These are phyloP conservation scores for Desoria tigrina DNA, from an alignment of 2,888 invertebrate genomes.

Conservation along the genomic window DNA sequence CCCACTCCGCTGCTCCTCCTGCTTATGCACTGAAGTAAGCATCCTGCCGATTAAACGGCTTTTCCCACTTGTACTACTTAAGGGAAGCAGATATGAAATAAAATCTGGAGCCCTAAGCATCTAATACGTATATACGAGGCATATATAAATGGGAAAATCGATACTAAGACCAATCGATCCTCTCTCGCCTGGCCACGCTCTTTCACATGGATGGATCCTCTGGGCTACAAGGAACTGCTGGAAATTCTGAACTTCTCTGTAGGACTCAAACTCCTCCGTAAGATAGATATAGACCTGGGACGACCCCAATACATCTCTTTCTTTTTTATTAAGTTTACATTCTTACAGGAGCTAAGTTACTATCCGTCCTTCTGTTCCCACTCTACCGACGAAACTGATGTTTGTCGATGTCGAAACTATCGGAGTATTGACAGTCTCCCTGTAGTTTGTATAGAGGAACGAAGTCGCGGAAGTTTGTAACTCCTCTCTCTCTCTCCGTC, in stretches of 20 bases:
- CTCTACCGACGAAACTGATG: background rate
- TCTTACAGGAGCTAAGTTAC: no score
- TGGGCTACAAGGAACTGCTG: background rate
- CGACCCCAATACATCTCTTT: constrained; percentile 2
- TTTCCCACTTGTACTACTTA: constrained; percentile 11
- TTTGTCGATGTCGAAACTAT: background rate
- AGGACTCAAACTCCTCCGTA: no score
- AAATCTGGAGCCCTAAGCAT: constrained; percentile 4
- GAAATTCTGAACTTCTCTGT: background rate
- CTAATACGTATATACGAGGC: no score
- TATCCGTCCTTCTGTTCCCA: no score
- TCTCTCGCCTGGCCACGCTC: constrained; percentile 12
- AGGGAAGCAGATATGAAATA: constrained; percentile 11
- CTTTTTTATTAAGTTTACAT: constrained; percentile 15
- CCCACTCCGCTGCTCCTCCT: no score
- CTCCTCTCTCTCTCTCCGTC: background rate
- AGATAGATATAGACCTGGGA: background rate
- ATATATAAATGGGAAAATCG: constrained; percentile 14
- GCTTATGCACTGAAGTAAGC: no score
- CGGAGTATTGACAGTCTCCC: background rate
- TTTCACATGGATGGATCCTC: constrained; percentile 18
- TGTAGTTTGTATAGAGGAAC: background rate
- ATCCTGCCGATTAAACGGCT: constrained; percentile 11
- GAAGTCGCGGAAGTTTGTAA: background rate
- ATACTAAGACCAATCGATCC: constrained; percentile 20